Conservation (phyloP, 2,888 invertebrate genomes). For the Clitarchus hookeri region DNA sequence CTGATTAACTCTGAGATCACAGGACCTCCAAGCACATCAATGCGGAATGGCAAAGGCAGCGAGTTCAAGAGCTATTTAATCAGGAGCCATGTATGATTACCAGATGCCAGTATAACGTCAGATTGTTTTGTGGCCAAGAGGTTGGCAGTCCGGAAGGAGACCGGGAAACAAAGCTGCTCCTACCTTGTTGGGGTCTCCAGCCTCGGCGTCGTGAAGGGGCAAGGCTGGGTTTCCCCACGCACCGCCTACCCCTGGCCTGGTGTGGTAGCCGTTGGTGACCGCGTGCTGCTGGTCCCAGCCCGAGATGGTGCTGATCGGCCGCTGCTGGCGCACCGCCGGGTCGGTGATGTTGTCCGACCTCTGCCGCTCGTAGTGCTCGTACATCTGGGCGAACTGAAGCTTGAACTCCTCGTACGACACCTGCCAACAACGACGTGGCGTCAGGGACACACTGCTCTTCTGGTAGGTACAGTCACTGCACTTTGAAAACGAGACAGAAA, state of each 20-base stretch:
- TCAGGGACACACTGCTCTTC: background rate
- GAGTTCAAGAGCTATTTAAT: too few species aligned
- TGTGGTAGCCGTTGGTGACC: slow-evolving; percentile 50
- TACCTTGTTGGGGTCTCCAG: background rate
- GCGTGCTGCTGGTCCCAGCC: slow-evolving; percentile 77
- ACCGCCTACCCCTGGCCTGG: slow-evolving; percentile 45
- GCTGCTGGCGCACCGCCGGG: slow-evolving; percentile 87
- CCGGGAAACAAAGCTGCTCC: too few species aligned
- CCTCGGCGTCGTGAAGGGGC: slow-evolving; percentile 27
- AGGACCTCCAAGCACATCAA: too few species aligned
- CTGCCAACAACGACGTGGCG: slow-evolving; percentile 56
- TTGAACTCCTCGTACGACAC: slow-evolving; percentile 98
- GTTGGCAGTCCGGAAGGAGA: too few species aligned
- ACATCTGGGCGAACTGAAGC: slow-evolving; percentile 96
- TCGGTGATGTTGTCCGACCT: slow-evolving; percentile 94
- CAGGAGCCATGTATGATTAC: too few species aligned
- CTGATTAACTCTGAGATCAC: too few species aligned
- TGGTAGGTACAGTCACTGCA: too few species aligned
- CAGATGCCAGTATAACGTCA: too few species aligned
- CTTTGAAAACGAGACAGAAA: too few species aligned
- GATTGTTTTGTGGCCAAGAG: too few species aligned
- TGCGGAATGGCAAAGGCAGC: too few species aligned
- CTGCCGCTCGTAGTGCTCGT: slow-evolving; percentile 92
- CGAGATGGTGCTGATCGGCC: slow-evolving; percentile 95
- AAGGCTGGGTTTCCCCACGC: slow-evolving; percentile 30